Conservation (phyloP, 2,797 vertebrate species). For the Urophycis tenuis region DNA sequence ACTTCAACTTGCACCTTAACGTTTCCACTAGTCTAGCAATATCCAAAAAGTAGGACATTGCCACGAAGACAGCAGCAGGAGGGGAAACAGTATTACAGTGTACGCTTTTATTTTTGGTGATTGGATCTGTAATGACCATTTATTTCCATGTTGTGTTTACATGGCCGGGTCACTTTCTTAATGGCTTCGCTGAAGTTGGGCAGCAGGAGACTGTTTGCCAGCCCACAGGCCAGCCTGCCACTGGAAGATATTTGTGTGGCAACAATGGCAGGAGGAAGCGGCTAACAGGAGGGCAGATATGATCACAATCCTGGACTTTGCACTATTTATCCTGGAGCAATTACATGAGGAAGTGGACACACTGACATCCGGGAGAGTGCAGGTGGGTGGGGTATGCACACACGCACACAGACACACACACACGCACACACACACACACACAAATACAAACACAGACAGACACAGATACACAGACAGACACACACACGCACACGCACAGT, state of each 20-base stretch:
- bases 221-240: slow-evolving; percentile 28
- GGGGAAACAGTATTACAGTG: not conserved
- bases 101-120: too few species aligned
- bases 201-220: not conserved
- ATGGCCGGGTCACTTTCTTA: not conserved
- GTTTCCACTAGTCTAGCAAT: not conserved
- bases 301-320: slow-evolving; percentile 75
- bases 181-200: not conserved
- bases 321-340: slow-evolving; percentile 77
- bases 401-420: slow-evolving; percentile 35
- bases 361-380: slow-evolving; percentile 67
- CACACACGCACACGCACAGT: too few species aligned
- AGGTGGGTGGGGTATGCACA: slow-evolving; percentile 49
- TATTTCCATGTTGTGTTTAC: not conserved
- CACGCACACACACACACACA: slow-evolving; percentile 43
- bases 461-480: slow-evolving; percentile 35
- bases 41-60: not conserved
- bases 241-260: slow-evolving; percentile 31
- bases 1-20: not conserved
- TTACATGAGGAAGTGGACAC: slow-evolving; percentile 78
- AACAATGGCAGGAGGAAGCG: slow-evolving; percentile 60
- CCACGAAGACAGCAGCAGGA: not conserved
- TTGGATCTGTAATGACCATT: not conserved
- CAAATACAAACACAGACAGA: slow-evolving; percentile 11
- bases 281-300: slow-evolving; percentile 67